These are phyloP conservation scores for Alectoris magna DNA, from an alignment of 2,797 vertebrate genomes.

Conservation along the genomic window DNA sequence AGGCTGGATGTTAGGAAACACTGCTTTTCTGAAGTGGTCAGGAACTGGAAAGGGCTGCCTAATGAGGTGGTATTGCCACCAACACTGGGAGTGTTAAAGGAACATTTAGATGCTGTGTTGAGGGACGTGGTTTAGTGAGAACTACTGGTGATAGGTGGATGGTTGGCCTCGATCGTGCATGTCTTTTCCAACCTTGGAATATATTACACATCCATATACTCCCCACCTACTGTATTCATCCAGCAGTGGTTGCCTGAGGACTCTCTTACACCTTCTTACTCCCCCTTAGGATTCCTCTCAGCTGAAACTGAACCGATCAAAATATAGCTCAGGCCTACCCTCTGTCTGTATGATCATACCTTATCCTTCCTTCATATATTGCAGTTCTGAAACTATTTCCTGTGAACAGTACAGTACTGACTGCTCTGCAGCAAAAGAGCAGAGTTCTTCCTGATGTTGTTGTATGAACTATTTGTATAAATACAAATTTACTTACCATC, in stretches of 20 bases:
- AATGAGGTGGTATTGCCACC: no score
- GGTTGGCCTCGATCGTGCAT: no score
- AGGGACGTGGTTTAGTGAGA: no score
- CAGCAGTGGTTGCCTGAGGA: background rate
- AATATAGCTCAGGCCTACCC: background rate
- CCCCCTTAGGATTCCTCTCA: background rate
- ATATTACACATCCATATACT: background rate
- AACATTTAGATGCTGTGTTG: no score
- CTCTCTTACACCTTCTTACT: background rate
- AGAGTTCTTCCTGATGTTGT: background rate
- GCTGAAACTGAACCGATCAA: background rate
- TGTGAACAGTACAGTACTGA: background rate
- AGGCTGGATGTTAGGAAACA: no score
- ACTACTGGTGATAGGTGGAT: no score
- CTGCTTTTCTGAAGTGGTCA: no score
- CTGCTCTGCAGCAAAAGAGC: background rate
- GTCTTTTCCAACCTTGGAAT: no score
- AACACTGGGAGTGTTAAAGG: no score
- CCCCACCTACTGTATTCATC: background rate
- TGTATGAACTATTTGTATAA: background rate
- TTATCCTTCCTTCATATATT: background rate
- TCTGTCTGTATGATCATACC: background rate
- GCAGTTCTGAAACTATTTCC: background rate
- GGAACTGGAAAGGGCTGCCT: no score
- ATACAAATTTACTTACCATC: slow-evolving; percentile 86